These are phyloP conservation scores for Aurelia aurita DNA, from an alignment of 30 jellyfish, hydroid and myxozoan species.

Conservation along the genomic window DNA sequence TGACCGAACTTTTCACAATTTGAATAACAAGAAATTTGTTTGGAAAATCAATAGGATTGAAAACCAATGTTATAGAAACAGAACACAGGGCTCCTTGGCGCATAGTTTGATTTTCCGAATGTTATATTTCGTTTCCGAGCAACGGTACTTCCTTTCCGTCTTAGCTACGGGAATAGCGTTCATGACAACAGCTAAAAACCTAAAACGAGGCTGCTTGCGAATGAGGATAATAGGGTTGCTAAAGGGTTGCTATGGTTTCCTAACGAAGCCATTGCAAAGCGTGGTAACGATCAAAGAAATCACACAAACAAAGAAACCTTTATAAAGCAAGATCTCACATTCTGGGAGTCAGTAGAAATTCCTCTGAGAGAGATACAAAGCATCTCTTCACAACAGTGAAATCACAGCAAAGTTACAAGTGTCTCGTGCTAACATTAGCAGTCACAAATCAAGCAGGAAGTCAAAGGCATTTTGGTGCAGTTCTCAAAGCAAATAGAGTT, in stretches of 20 bases:
- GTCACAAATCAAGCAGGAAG: no score
- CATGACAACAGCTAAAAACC: neutral
- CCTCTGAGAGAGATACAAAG: no score
- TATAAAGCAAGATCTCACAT: slow-evolving; percentile 36
- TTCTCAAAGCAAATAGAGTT: no score
- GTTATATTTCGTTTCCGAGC: slow-evolving; percentile 11
- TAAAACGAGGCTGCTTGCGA: slow-evolving; percentile 46
- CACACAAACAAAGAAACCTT: slow-evolving; percentile 58
- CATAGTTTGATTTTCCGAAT: neutral
- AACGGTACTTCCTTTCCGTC: slow-evolving; percentile 3
- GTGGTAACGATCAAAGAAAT: slow-evolving; percentile 33
- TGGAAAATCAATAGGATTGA: no score
- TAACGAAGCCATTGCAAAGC: slow-evolving; percentile 70
- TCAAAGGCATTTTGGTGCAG: no score
- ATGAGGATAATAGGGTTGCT: slow-evolving; percentile 59
- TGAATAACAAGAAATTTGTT: no score
- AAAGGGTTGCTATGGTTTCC: slow-evolving; percentile 44
- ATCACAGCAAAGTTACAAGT: no score
- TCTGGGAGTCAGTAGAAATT: slow-evolving; percentile 7
- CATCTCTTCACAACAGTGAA: no score
- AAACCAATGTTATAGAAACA: no score
- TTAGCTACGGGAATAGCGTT: slow-evolving; percentile 28
- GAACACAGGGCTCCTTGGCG: neutral
- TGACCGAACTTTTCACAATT: no score
- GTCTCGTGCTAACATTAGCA: no score